Evolutionary conservation across 2,888 invertebrate genomes (phyloP).

Genomic region (Drosophila vallismaia): DNA sequence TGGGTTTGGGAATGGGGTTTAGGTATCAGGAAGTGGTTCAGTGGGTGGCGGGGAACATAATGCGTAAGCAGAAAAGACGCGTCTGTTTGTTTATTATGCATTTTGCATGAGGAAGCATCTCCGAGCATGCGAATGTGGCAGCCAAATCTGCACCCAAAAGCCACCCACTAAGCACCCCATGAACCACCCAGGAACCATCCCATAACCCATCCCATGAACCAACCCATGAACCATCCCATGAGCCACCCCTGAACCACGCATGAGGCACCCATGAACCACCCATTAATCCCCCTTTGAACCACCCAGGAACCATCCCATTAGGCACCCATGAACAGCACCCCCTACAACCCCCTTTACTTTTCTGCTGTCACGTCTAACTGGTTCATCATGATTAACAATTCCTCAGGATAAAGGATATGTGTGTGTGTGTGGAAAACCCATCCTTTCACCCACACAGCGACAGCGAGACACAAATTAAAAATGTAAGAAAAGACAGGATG

Average conservation of each 20-base stretch:
- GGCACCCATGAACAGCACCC: not conserved
- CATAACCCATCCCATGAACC: no score
- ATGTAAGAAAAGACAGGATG: constrained; percentile 51
- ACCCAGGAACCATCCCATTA: not conserved
- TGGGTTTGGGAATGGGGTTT: no score
- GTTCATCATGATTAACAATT: constrained; percentile 75
- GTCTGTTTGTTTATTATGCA: constrained; percentile 64
- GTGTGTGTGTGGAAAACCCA: not conserved
- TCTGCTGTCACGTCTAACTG: constrained; percentile 60
- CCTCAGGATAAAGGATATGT: not conserved
- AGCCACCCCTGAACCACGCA: no score
- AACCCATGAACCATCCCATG: no score
- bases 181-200: no score
- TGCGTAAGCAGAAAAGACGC: constrained; percentile 66
- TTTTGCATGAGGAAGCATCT: constrained; percentile 55
- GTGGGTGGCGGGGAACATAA: constrained; percentile 31
- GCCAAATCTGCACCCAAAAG: no score
- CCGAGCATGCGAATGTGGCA: no score
- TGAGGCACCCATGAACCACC: not conserved
- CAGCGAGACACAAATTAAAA: constrained; percentile 60
- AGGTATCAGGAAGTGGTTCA: not conserved
- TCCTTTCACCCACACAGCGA: constrained; percentile 9
- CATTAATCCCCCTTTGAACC: not conserved
- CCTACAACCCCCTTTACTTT: not conserved
- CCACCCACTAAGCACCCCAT: no score